Evolutionary conservation across 1,140 invertebrate species (phyloP).

Genomic region (Monochamus saltuarius): DNA sequence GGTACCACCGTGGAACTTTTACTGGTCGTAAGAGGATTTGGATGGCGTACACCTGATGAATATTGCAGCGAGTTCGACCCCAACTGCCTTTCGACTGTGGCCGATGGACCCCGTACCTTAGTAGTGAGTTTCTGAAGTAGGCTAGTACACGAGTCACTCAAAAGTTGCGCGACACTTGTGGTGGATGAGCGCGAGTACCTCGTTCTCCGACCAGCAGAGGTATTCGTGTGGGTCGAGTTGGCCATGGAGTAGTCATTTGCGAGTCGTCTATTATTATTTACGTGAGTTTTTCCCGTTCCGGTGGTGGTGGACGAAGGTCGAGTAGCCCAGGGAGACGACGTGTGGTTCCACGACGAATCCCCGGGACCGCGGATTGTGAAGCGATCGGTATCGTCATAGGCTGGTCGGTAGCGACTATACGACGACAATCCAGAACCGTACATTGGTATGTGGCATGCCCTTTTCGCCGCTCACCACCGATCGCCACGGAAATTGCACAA

Average conservation of each 20-base stretch:
- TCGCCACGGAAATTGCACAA: slow-evolving; percentile 3
- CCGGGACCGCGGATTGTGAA: slow-evolving; percentile 13
- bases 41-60: slow-evolving; percentile 19
- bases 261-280: slow-evolving; percentile 17
- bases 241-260: slow-evolving; percentile 32
- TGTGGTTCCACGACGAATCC: slow-evolving; percentile 23
- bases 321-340: slow-evolving; percentile 10
- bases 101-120: slow-evolving; percentile 66
- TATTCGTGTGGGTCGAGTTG: slow-evolving; percentile 34
- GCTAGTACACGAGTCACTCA: slow-evolving; percentile 81
- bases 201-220: slow-evolving; percentile 56
- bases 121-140: slow-evolving; percentile 76
- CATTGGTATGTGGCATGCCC: slow-evolving; percentile 37
- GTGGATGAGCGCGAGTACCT: slow-evolving; percentile 75
- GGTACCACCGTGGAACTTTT: slow-evolving; percentile 53
- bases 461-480: slow-evolving; percentile 12
- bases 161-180: slow-evolving; percentile 77
- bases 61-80: slow-evolving; percentile 37
- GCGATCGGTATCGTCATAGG: slow-evolving; percentile 35
- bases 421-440: slow-evolving; percentile 43
- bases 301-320: slow-evolving; percentile 17
- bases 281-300: slow-evolving; percentile 4
- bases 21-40: slow-evolving; percentile 29
- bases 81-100: slow-evolving; percentile 43
- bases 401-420: slow-evolving; percentile 40